phyloP scores from a whole-genome alignment of 2,888 invertebrate species.

The Gerris lacustris region DNA sequence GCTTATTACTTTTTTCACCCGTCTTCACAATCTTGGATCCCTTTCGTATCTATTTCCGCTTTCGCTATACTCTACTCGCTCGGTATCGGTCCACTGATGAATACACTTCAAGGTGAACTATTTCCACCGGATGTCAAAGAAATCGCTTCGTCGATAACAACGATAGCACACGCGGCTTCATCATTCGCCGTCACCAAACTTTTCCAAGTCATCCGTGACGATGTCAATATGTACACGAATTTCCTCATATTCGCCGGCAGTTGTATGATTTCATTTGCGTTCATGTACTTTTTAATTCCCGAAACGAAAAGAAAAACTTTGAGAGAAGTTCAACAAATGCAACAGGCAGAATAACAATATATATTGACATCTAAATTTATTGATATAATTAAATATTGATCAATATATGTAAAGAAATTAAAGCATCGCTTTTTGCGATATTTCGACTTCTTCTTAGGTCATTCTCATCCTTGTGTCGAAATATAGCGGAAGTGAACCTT shows the following conservation, averaged over 20 bases:
- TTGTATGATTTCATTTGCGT: conserved; percentile 24
- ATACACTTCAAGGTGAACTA: conserved; percentile 28
- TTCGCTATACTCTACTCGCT: conserved; percentile 27
- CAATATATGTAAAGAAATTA: too few relatives aligned
- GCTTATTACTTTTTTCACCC: conserved; percentile 20
- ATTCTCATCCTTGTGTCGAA: too few relatives aligned
- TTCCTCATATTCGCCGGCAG: conserved; percentile 25
- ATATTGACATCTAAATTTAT: too few relatives aligned
- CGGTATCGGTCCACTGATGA: conserved; percentile 27
- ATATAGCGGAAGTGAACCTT: too few relatives aligned
- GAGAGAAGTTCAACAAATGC: conserved; percentile 15
- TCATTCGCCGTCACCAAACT: conserved; percentile 28
- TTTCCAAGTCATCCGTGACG: conserved; percentile 22
- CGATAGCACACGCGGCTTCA: conserved; percentile 26
- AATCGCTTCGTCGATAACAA: conserved; percentile 25
- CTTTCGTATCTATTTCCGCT: conserved; percentile 24
- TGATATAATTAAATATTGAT: too few relatives aligned
- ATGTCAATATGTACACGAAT: conserved; percentile 25
- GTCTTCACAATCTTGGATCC: conserved; percentile 18
- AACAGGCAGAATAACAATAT: neutral
- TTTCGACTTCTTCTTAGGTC: too few relatives aligned
- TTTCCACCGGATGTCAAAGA: conserved; percentile 28
- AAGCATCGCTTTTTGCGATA: too few relatives aligned
- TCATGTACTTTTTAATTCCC: conserved; percentile 24
- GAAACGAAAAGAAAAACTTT: conserved; percentile 26